Base-by-base conservation (phyloP, 2,888 invertebrate species). In the Cylloceria caligata region DNA sequence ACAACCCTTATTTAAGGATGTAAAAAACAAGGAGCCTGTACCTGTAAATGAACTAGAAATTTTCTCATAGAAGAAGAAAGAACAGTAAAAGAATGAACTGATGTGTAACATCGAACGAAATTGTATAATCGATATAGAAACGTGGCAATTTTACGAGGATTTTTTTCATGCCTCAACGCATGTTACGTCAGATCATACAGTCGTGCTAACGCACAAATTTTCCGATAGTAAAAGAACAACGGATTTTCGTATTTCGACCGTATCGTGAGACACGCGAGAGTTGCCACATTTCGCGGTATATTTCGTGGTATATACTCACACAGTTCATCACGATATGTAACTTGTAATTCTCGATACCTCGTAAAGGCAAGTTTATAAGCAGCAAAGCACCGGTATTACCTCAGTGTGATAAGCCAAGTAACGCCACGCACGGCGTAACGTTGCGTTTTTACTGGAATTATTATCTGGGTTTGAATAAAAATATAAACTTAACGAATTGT, bases 241-340 rank as follows among this genome's bases (percentile, higher is more conserved):
- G 13, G 52, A 49, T 64, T 64, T 27, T 73, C 49, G 49, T n/a
- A 11, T 45, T 64, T 39, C 47, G 21, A 11, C 21, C 36, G 36
- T 60, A 52, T 24, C 73, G 52, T 49, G 64, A 73, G 36, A n/a
- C 73, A 73, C 73, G 73, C 73, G 64, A 73, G 36, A 39, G 27
- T 16, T 52, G 11, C 34, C 39, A 39, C 49, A n/a, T 73, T 73
- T 73, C 27, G 27, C 34, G 24, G 36, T 36, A 34, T 16, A 6
- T 36, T 24, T 24, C 1, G 42, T n/a, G 6, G 1, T 24, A 19
- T 64, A 64, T 64, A 64, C 36, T 64, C 42, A 64, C 13, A 6
- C 21, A 9, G 24, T 24, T 21, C 64, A 21, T 64, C 64, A 39
- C 24, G 42, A 21, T 24, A 64, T 64, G 34, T 6, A 30, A 7